These are phyloP conservation scores for Eospalax fontanierii DNA, from an alignment of 2,797 vertebrate genomes.

Conservation along the genomic window DNA sequence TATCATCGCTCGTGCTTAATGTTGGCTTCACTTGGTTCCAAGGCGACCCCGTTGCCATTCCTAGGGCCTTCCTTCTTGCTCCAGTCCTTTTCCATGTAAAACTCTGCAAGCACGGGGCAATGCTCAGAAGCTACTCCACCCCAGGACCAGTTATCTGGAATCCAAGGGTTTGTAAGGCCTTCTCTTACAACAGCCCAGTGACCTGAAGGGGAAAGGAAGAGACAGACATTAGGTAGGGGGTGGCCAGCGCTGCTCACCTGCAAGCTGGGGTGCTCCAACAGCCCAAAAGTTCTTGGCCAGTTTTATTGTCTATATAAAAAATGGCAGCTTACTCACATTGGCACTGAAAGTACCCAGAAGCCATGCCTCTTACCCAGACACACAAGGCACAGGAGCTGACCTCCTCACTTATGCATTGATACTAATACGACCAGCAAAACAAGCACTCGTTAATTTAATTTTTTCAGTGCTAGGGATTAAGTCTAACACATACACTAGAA, in stretches of 20 bases:
- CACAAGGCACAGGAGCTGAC: fast-evolving
- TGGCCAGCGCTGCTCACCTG: fast-evolving
- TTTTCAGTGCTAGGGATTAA: not conserved
- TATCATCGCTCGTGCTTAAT: constrained; percentile 95
- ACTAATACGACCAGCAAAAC: not conserved
- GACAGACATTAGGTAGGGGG: not conserved
- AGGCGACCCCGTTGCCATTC: constrained; percentile 89
- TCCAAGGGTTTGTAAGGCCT: constrained; percentile 98
- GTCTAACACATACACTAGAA: not conserved
- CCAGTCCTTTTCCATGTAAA: constrained; percentile 92
- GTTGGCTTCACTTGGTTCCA: constrained; percentile 92
- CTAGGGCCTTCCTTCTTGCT: constrained; percentile 90
- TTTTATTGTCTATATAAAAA: not conserved
- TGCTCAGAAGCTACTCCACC: constrained; percentile 96
- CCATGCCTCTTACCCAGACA: not conserved
- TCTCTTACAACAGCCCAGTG: constrained; percentile 95
- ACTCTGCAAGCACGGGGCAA: constrained; percentile 95
- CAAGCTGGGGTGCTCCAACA: fast-evolving
- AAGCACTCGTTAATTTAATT: too few species aligned
- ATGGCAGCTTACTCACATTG: not conserved
- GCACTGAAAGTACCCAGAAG: not conserved
- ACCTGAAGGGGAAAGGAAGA: constrained; percentile 88
- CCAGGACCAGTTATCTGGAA: constrained; percentile 99
- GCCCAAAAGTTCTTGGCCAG: not conserved
- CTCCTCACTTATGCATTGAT: fast-evolving